A percentile compares a stretch with the other conserved stretches of the same genome.
Evolutionary conservation across 2,888 invertebrate genomes (phyloP).

Genomic region (Psylliodes chrysocephalus): DNA sequence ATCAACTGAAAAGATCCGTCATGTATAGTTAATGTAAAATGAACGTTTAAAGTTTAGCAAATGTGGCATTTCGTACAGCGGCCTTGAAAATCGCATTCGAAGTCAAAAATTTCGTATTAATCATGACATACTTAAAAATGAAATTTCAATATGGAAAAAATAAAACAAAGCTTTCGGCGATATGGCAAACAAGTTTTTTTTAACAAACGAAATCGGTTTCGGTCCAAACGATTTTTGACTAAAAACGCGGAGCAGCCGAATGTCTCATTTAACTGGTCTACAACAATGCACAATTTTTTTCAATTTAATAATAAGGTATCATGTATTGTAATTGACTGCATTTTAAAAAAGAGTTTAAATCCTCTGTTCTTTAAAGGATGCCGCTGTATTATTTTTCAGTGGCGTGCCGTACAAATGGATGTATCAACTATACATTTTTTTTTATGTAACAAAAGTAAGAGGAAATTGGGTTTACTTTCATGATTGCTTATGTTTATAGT

Average conservation of each 20-base stretch:
- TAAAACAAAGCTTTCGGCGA: slow-evolving; percentile 45
- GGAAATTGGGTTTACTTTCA: too few species aligned
- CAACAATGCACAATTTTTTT: slow-evolving; percentile 52
- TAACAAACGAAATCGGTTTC: slow-evolving; percentile 46
- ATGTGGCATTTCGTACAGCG: slow-evolving; percentile 9
- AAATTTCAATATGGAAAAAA: slow-evolving; percentile 48
- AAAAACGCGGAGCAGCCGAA: slow-evolving; percentile 6
- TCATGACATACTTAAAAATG: slow-evolving; percentile 52
- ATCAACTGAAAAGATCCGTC: too few species aligned
- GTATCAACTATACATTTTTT: too few species aligned
- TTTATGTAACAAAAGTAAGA: too few species aligned
- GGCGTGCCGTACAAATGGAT: slow-evolving; percentile 18
- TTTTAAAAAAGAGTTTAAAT: slow-evolving; percentile 50
- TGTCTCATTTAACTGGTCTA: slow-evolving; percentile 43
- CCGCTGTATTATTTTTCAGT: slow-evolving; percentile 39
- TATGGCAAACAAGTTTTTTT: slow-evolving; percentile 50
- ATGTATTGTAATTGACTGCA: slow-evolving; percentile 54
- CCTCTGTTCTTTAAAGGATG: slow-evolving; percentile 38
- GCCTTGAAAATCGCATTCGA: slow-evolving; percentile 44
- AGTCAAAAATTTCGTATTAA: slow-evolving; percentile 47
- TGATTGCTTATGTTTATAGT: too few species aligned
- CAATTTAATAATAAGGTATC: slow-evolving; percentile 55
- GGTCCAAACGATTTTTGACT: slow-evolving; percentile 35
- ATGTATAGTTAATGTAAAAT: too few species aligned
- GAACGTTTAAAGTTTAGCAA: too few species aligned